Evolutionary conservation across 2,888 invertebrate genomes (phyloP), one percentile per base, ranked within the genome.

Genomic region (Phalera bucephala): DNA sequence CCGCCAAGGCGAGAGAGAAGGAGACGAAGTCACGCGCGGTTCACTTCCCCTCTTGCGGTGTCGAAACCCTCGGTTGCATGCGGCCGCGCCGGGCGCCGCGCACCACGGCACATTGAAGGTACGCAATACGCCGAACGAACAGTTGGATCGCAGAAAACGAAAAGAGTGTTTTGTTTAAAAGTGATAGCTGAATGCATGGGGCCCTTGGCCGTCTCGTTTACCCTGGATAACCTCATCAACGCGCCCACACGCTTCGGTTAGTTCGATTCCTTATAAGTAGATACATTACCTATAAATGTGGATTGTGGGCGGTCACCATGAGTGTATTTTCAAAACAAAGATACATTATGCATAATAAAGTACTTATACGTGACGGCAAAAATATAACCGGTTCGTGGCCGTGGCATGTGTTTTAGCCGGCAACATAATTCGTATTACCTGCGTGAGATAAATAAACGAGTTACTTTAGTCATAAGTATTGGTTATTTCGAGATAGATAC

Each of bases 41-140:
- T 57, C 63, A 64, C 52, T 65, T 73, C 74, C 77, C 78, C 76
- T 73, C 70, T 68, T 72, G 64, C 44, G 63, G 69, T 87, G 82
- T 83, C 61, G 87, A 80, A 83, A 88, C 78, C 73, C 66, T 67
- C 50, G 74, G 75, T 80, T 82, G 84, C 81, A 72, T 71, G 78
- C 80, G 75, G 65, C 45, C 48, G 64, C 66, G 68, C 57, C 51
- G 64, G 65, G 59, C 54, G 52, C 61, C 42, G 64, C 62, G 50
- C 55, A 47, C 45, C 62, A 64, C 66, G 68, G 66, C 43, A 47
- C 43, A 47, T 52, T 56, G 45, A 31, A 44, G 30, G 57, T 58
- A 64, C 56, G 63, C 63, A n/a, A 50, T 54, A 54, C 64, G 65
- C 65, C 63, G 66, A 68, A n/a, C n/a, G n/a, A n/a, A 60, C 78